Evolutionary conservation across 2,888 invertebrate genomes (phyloP).

Genomic region (Pachydiplax longipennis): DNA sequence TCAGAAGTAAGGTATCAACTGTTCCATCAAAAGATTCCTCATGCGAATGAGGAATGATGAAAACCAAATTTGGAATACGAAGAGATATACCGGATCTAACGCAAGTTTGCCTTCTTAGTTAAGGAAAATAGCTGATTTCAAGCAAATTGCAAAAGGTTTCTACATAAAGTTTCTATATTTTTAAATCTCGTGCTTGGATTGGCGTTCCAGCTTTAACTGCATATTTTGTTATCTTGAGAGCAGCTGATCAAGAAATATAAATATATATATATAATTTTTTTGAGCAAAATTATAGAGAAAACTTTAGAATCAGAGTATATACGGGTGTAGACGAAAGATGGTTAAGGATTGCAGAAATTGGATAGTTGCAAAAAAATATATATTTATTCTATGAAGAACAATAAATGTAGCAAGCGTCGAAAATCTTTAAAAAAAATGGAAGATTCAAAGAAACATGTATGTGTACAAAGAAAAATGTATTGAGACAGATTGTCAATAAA

Average conservation of each 20-base stretch:
- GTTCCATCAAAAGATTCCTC: no score
- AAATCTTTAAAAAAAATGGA: not conserved
- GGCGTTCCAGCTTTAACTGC: not conserved
- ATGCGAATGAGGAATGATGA: no score
- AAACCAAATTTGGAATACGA: no score
- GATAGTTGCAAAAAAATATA: not conserved
- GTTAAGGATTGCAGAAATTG: not conserved
- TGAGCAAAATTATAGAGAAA: not conserved
- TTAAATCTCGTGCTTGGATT: not conserved
- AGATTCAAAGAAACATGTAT: not conserved
- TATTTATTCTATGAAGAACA: slow-evolving; percentile 23
- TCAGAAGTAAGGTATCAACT: no score
- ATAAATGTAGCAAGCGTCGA: not conserved
- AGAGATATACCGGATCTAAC: no score
- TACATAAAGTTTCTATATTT: not conserved
- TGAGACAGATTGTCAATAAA: slow-evolving; percentile 20
- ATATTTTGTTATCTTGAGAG: not conserved
- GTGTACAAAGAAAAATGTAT: not conserved
- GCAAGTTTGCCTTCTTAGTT: no score
- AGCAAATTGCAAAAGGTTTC: not conserved
- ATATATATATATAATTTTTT: not conserved
- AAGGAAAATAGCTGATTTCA: not conserved
- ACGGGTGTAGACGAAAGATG: not conserved
- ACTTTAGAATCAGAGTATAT: not conserved
- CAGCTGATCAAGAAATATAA: not conserved